Percentiles rank a stretch among this genome's conserved stretches.
Conservation (phyloP, 1,140 invertebrate genomes). For the Sinonovacula constricta region DNA sequence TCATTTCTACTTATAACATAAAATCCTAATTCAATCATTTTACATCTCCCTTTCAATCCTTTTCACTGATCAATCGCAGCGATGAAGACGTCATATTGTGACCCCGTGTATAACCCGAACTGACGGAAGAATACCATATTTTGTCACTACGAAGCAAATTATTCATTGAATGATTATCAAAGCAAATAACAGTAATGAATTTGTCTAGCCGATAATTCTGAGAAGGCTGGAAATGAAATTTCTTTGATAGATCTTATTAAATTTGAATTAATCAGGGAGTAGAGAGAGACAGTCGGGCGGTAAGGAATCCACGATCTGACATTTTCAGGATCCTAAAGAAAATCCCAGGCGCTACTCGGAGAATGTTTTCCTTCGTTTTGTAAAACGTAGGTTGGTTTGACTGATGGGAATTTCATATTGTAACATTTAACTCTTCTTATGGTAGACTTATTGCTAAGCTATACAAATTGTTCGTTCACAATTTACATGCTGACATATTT, state of each 20-base stretch:
- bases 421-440: no score
- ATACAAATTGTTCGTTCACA: no score
- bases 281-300: no score
- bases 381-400: no score
- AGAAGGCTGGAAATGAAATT: background rate
- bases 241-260: constrained; percentile 20
- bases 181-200: background rate
- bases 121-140: constrained; percentile 10
- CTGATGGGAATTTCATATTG: no score
- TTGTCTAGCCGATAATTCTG: background rate
- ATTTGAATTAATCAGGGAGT: constrained; percentile 36
- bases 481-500: no score
- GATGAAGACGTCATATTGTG: background rate
- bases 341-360: no score
- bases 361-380: no score
- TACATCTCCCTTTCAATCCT: constrained; percentile 7
- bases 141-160: constrained; percentile 17
- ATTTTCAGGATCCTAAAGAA: no score
- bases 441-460: no score
- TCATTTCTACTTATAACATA: constrained; percentile 6
- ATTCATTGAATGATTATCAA: constrained; percentile 38
- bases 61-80: no score
- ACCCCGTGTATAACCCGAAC: constrained; percentile 7
- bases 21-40: constrained; percentile 47
- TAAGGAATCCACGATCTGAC: no score